Percentiles rank a stretch among this genome's conserved stretches.
Conservation (phyloP, 2,113 vertebrate genomes). For the Oxygymnocypris stewartii region DNA sequence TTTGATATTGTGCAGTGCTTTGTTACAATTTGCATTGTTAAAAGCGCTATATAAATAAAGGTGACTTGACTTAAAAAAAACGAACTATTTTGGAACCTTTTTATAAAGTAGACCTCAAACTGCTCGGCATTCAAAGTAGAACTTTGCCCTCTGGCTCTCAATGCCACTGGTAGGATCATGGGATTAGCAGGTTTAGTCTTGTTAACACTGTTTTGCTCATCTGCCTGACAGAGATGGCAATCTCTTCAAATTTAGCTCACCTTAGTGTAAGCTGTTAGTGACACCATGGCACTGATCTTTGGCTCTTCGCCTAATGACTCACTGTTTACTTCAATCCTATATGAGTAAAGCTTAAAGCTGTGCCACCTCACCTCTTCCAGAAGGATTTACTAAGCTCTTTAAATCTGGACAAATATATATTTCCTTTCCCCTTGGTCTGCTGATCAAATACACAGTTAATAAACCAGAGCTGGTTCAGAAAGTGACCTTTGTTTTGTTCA, state of each 20-base stretch:
- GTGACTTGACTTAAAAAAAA: no score
- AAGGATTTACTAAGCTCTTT: conserved; percentile 14
- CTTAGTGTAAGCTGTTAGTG: conserved; percentile 37
- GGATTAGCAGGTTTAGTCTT: conserved; percentile 47
- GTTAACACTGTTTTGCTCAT: conserved; percentile 41
- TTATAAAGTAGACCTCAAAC: neutral
- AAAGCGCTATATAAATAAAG: no score
- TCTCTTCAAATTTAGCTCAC: conserved; percentile 26
- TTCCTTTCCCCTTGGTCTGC: neutral
- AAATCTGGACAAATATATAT: neutral
- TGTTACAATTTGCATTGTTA: no score
- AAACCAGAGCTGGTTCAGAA: neutral
- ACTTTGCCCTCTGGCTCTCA: conserved; percentile 2
- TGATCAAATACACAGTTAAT: neutral
- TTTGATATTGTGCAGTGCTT: no score
- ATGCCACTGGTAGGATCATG: conserved; percentile 30
- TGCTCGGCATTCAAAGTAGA: neutral
- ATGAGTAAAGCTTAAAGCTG: neutral
- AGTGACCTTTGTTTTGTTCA: neutral
- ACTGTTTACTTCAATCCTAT: neutral
- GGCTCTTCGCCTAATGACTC: neutral
- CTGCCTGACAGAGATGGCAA: conserved; percentile 28
- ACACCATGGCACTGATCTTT: neutral
- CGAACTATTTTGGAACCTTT: no score
- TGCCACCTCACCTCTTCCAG: neutral